phyloP scores from a whole-genome alignment of 2,113 vertebrate species.

The Romanogobio albipinnatus region DNA sequence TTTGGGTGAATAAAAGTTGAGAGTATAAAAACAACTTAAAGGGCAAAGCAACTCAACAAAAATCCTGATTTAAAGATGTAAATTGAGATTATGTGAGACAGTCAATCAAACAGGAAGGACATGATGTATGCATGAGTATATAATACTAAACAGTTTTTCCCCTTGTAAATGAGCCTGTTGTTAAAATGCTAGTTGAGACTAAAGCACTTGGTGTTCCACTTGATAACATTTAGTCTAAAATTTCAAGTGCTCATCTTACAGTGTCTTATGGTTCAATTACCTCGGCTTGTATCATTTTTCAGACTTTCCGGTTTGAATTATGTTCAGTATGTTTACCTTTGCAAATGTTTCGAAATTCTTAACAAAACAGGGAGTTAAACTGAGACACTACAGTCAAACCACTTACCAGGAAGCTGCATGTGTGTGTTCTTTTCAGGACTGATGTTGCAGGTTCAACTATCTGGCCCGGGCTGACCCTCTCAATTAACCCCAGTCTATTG shows the following conservation, averaged over 20 bases:
- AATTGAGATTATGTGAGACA: too few species aligned
- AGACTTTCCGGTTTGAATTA: background rate
- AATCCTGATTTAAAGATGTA: too few species aligned
- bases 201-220: background rate
- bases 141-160: too few species aligned
- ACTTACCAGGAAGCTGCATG: slow-evolving; percentile 1
- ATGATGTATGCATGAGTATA: background rate
- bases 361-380: background rate
- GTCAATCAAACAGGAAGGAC: too few species aligned
- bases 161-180: background rate
- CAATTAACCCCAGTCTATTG: slow-evolving; percentile 45
- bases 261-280: background rate
- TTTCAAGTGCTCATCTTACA: slow-evolving; percentile 38
- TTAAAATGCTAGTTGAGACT: background rate
- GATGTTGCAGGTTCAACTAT: background rate
- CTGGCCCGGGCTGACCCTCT: slow-evolving; percentile 44
- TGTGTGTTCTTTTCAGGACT: slow-evolving; percentile 9
- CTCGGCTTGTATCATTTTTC: background rate
- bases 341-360: background rate
- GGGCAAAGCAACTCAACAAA: too few species aligned
- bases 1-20: too few species aligned
- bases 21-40: too few species aligned
- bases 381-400: background rate
- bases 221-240: slow-evolving; percentile 41
- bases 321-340: background rate